Percentiles rank a stretch among this genome's conserved stretches.
These are phyloP conservation scores for Gastracanthus pulcherrimus DNA, from an alignment of 2,888 invertebrate species.

Conservation along the genomic window DNA sequence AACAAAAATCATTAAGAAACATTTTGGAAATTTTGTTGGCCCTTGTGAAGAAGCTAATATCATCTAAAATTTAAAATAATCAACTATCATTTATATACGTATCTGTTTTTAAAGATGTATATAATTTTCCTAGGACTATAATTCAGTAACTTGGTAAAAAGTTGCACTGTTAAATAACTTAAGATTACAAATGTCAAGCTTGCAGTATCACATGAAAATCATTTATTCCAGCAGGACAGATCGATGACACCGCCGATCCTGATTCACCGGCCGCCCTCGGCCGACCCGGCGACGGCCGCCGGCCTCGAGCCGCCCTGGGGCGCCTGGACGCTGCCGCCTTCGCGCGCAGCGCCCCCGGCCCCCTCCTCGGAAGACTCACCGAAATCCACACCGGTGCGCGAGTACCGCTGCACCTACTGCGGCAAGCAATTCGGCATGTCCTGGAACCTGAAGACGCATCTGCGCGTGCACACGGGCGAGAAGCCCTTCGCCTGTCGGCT, in stretches of 20 bases:
- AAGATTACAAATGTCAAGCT: too few species aligned
- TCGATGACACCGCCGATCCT: conserved; percentile 74
- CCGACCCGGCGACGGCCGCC: conserved; percentile 72
- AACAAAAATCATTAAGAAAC: too few species aligned
- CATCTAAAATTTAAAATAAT: too few species aligned
- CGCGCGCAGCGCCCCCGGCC: conserved; percentile 81
- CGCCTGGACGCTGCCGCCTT: conserved; percentile 77
- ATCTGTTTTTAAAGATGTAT: too few species aligned
- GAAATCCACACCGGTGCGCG: conserved; percentile 83
- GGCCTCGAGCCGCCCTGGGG: conserved; percentile 74
- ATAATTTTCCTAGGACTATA: too few species aligned
- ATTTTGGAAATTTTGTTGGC: too few species aligned
- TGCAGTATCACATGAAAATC: not conserved
- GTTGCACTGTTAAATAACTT: too few species aligned
- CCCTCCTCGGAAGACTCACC: conserved; percentile 80
- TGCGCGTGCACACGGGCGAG: conserved; percentile 92
- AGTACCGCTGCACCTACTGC: conserved; percentile 93
- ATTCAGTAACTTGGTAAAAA: too few species aligned
- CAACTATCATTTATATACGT: too few species aligned
- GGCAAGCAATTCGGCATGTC: conserved; percentile 96
- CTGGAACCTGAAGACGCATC: conserved; percentile 94
- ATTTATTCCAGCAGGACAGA: conserved; percentile 75
- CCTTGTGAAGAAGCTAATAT: too few species aligned
- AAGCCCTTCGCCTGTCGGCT: conserved; percentile 93
- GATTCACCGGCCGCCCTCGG: conserved; percentile 74